Evolutionary conservation across 2,797 vertebrate genomes (phyloP).

Genomic region (Rhabdomys pumilio): DNA sequence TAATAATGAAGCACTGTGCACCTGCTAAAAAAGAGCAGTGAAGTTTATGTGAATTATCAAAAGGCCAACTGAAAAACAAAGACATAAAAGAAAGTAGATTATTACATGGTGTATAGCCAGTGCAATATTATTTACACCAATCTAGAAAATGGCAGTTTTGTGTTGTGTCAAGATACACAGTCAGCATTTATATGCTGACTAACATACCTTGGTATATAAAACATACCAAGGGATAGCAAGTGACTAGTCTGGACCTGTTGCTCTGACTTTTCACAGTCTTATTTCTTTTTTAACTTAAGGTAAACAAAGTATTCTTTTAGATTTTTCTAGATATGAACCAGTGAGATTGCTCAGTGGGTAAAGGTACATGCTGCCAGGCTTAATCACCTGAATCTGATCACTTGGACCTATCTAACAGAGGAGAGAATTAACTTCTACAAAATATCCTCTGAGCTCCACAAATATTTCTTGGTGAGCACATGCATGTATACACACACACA

Average conservation of each 20-base stretch:
- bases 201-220: neutral
- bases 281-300: neutral
- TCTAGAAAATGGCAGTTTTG: neutral
- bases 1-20: constrained; percentile 15
- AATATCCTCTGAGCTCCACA: neutral
- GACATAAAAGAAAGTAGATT: neutral
- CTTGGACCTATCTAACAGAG: neutral
- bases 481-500: neutral
- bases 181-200: neutral
- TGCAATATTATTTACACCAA: neutral
- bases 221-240: neutral
- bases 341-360: neutral
- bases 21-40: neutral
- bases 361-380: neutral
- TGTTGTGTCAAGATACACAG: neutral
- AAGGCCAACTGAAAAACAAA: neutral
- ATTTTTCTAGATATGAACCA: neutral
- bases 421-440: neutral
- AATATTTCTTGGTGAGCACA: neutral
- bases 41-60: neutral
- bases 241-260: neutral
- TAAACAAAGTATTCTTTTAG: neutral
- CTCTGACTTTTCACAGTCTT: neutral
- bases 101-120: neutral
- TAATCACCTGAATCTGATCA: too few relatives aligned